Conservation (phyloP, 2,888 invertebrate genomes). For the Venusia cambrica region DNA sequence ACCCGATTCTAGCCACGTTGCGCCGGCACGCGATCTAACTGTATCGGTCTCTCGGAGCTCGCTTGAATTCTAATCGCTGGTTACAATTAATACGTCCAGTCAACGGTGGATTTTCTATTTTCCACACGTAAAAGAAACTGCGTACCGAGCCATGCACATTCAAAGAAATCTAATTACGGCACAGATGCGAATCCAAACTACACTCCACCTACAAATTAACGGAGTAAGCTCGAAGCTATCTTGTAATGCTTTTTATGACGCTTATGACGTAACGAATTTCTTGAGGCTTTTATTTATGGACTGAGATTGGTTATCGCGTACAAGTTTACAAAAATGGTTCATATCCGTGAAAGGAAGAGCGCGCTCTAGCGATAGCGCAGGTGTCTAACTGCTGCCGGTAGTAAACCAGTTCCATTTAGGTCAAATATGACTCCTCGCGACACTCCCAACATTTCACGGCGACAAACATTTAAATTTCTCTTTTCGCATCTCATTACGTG, state of each 20-base stretch:
- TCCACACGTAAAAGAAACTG: constrained; percentile 80
- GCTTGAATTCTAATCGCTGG: constrained; percentile 72
- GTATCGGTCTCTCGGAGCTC: constrained; percentile 63
- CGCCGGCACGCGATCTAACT: constrained; percentile 72
- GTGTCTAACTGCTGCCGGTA: constrained; percentile 47
- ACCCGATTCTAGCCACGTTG: constrained; percentile 69
- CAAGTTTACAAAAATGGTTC: constrained; percentile 19
- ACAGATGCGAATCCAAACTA: constrained; percentile 33
- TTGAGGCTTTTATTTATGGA: constrained; percentile 18
- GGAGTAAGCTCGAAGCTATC: constrained; percentile 12
- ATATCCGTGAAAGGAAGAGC: constrained; percentile 46
- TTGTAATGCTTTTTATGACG: constrained; percentile 9
- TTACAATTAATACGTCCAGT: constrained; percentile 77
- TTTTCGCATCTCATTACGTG: constrained; percentile 77
- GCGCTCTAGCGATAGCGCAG: constrained; percentile 35
- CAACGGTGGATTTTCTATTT: constrained; percentile 81
- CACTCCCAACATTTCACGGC: constrained; percentile 74
- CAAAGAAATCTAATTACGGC: constrained; percentile 68
- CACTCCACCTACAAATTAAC: constrained; percentile 14
- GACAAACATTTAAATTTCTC: constrained; percentile 78
- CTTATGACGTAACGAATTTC: constrained; percentile 14
- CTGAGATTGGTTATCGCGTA: constrained; percentile 4
- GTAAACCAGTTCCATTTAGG: constrained; percentile 72
- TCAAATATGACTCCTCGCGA: constrained; percentile 65
- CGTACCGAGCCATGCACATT: constrained; percentile 60